phyloP scores from a whole-genome alignment of 2,113 vertebrate genomes.

The Myxocyprinus asiaticus region DNA sequence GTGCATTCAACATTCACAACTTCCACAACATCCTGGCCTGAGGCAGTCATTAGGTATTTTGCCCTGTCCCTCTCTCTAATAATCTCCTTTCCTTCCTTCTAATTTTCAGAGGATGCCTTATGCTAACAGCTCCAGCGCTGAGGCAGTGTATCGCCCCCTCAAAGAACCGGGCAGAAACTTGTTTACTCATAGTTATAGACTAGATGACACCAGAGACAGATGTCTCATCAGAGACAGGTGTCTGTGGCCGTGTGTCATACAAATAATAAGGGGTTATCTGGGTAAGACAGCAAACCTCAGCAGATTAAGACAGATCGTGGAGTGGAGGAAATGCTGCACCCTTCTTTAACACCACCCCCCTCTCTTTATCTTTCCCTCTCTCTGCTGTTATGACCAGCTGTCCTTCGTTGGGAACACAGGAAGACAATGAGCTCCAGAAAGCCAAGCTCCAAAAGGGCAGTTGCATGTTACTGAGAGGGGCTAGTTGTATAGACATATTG shows the following conservation, averaged over 20 bases:
- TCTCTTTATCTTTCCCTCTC: neutral
- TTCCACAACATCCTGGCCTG: constrained; percentile 33
- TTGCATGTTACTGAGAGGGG: constrained; percentile 39
- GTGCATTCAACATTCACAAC: neutral
- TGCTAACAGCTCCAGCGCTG: constrained; percentile 23
- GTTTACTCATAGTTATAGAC: constrained; percentile 16
- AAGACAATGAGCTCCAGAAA: constrained; percentile 71
- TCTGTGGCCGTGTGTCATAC: constrained; percentile 22
- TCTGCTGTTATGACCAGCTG: constrained; percentile 62
- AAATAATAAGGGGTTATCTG: constrained; percentile 47
- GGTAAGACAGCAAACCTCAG: constrained; percentile 18
- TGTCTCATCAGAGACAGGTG: constrained; percentile 35
- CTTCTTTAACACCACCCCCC: neutral
- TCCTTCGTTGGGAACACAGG: constrained; percentile 72
- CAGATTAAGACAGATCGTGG: neutral
- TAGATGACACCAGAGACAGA: constrained; percentile 15
- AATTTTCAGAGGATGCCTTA: constrained; percentile 26
- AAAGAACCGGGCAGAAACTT: constrained; percentile 17
- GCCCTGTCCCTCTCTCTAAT: constrained; percentile 40
- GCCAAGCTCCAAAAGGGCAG: constrained; percentile 58
- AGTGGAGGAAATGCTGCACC: neutral
- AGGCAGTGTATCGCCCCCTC: neutral
- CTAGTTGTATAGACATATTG: constrained; percentile 14
- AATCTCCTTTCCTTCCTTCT: constrained; percentile 49
- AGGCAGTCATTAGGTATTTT: constrained; percentile 11